Evolutionary conservation across 2,113 vertebrate genomes (phyloP).

Genomic region (Muscicapa adusta): DNA sequence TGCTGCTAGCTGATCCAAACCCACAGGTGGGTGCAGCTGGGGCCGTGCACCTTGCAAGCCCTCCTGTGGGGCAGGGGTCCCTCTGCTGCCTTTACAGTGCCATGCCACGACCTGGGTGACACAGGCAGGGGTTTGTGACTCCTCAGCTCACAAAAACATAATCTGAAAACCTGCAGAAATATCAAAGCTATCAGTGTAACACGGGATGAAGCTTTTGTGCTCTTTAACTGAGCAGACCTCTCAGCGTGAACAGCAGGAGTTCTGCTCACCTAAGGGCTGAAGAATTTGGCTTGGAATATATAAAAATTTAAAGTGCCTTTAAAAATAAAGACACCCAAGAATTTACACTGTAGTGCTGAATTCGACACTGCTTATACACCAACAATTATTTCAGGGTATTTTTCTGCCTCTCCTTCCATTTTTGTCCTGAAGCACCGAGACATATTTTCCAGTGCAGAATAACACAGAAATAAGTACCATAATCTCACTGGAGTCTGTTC

Average conservation of each 20-base stretch:
- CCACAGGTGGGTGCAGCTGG: rapidly evolving
- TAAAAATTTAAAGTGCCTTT: neutral
- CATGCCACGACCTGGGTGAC: neutral
- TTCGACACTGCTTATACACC: neutral
- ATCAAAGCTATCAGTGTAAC: neutral
- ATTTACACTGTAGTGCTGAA: neutral
- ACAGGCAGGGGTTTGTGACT: neutral
- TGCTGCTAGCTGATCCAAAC: neutral
- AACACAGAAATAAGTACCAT: neutral
- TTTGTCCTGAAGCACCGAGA: neutral
- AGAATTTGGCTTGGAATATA: neutral
- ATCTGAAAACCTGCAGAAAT: neutral
- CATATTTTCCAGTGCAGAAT: neutral
- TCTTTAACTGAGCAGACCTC: neutral
- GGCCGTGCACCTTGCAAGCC: rapidly evolving
- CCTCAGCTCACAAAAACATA: neutral
- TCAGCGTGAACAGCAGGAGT: neutral
- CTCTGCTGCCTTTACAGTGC: neutral
- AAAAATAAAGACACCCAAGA: neutral
- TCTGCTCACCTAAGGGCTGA: neutral
- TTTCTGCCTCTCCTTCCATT: neutral
- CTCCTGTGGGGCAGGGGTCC: rapidly evolving
- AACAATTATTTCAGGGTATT: neutral
- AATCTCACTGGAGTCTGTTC: neutral
- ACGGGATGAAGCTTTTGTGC: neutral